Evolutionary conservation across 2,797 vertebrate species (phyloP), one percentile per base, ranked within the genome.

Genomic region (Gobionotothen gibberifrons): DNA sequence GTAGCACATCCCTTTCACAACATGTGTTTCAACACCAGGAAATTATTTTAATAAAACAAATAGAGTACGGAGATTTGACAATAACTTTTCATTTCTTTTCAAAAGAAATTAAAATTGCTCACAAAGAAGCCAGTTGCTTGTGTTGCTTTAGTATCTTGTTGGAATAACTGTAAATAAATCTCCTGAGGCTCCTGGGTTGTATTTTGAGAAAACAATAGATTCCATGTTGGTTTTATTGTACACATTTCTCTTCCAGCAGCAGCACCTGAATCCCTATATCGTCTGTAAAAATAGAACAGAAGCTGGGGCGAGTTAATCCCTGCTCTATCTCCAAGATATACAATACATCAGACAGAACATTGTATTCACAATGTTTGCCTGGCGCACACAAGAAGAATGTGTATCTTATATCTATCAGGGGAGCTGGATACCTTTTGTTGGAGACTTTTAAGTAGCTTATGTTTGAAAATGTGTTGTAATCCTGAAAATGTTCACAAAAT

Each of bases 311-410:
- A 66, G 15, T 63, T 40, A 69, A 43, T 62, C 62, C 53, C n/a
- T 59, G 36, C 40, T 36, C 42, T 69, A 48, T 47, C 44, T 60
- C 51, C 42, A 44, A 75, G 42, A 71, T 63, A 54, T 43, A 72
- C 13, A 69, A 74, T 85, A 76, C 73, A 78, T 81, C 63, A 74
- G 32, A 36, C 32, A 29, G 55, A 62, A 55, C 22, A n/a, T 6
- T 40, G 44, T 17, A 19, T 44, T n/a, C 13, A 40, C 39, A 51
- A 36, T 22, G 44, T 12, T 14, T 19, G 52, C 14, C 10, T 9
- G 36, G 14, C 59, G 36, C 6, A 36, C 19, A 48, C 5, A 26
- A 61, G 58, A 5, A 49, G 14, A 15, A 72, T 65, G 36, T 29
- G 15, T 47, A 26, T 62, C 10, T 32, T 15, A 9, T 51, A 4